Base-by-base conservation (phyloP, 2,797 vertebrate species). In the Vultur gryphus region DNA sequence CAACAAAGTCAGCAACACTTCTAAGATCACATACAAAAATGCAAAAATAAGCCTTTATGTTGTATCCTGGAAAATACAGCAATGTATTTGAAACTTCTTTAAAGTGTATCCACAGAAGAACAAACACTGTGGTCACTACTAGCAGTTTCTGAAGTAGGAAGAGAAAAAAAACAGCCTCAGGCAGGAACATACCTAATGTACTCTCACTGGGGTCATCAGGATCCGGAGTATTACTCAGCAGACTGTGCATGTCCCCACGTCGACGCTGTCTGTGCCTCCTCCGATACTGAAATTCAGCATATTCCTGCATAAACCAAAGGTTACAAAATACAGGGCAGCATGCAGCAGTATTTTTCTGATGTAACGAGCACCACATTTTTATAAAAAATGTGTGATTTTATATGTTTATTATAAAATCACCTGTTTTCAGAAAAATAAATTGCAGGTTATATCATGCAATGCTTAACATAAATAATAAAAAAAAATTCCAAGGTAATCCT, bases 261-360 rank as follows among this genome's bases (percentile, higher is more conserved):
- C 99, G 98, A 44, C 99, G 98, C 89, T 99, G 99, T 65, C 99
- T 98, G 91, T 99, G 99, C 96, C 99, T 98, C 96, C 99, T 98
- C 97, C 99, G 98, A 98, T 99, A 99, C 98, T 99, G 99, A 98
- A 99, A 99, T 98, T 99, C 99, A 96, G 99, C 99, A 97, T 99
- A 99, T 98, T 99, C 99, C 99, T 99, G 97, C 92, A 98, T 97
- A 97, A 98, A 98, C 96, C 97, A 97, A 97, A 98, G 95, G 98
- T 98, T 98, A 98, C 97, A 98, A 97, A 98, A 98, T 95, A 98
- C 97, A 97, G 96, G 97, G 98, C 97, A 97, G 98, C 98, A 98
- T 98, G 98, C 98, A 98, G 90, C 58, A 95, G 96, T 97, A 95
- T 95, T 97, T 97, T 96, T 90, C 87, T 95, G 93, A 96, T 88